Evolutionary conservation across 2,113 vertebrate species (phyloP).

Genomic region (Deroptyus accipitrinus): DNA sequence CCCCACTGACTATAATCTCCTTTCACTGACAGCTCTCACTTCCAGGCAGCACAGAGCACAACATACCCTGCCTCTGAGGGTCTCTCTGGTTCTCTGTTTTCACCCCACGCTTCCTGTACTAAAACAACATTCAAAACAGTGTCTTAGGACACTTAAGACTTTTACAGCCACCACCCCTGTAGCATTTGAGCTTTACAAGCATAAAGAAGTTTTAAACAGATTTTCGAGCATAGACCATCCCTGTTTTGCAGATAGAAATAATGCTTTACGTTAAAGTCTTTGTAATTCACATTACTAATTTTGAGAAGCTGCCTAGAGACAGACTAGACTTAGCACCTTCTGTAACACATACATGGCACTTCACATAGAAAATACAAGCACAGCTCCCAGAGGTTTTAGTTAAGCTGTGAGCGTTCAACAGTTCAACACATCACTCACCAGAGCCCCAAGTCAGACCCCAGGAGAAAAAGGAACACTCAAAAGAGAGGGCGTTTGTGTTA

Average conservation of each 20-base stretch:
- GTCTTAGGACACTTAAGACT: neutral
- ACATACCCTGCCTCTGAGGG: accelerated
- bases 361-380: neutral
- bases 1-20: neutral
- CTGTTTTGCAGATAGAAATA: neutral
- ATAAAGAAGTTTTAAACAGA: neutral
- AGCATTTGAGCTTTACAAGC: neutral
- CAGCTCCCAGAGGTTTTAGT: neutral
- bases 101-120: neutral
- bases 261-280: neutral
- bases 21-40: neutral
- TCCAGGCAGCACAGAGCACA: neutral
- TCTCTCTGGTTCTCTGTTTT: neutral
- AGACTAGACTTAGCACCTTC: neutral
- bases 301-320: neutral
- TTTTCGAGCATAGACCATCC: neutral
- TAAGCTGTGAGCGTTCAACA: neutral
- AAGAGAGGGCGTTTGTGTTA: neutral
- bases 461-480: neutral
- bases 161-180: neutral
- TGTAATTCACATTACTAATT: neutral
- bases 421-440: neutral
- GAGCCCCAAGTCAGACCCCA: neutral
- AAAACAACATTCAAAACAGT: neutral
- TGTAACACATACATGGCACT: accelerated